phyloP scores from a whole-genome alignment of 2,113 vertebrate genomes.

The Grammomys dolichurus region DNA sequence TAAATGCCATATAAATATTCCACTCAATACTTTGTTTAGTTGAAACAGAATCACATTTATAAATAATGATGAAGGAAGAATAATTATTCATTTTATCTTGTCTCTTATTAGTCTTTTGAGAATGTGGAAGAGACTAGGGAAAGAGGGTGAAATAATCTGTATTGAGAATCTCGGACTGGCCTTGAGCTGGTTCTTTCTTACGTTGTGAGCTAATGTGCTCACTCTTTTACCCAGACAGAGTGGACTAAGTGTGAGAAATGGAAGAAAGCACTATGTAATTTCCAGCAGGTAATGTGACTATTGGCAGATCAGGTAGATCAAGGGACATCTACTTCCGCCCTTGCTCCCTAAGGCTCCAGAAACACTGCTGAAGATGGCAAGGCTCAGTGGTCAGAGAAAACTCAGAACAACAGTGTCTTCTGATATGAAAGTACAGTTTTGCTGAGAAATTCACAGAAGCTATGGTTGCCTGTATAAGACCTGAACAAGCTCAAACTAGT shows the following conservation, averaged over 20 bases:
- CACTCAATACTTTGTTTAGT: constrained; percentile 27
- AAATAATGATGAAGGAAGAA: constrained; percentile 36
- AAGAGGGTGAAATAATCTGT: constrained; percentile 3
- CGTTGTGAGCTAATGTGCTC: not conserved
- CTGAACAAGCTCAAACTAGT: not conserved
- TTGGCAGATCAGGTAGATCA: not conserved
- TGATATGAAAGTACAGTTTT: not conserved
- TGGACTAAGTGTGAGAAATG: not conserved
- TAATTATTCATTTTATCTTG: constrained; percentile 23
- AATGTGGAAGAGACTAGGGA: not conserved
- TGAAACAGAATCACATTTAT: constrained; percentile 27
- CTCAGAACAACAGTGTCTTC: not conserved
- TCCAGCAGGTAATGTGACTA: not conserved
- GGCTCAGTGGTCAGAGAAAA: not conserved
- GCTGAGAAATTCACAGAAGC: not conserved
- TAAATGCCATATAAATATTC: constrained; percentile 36
- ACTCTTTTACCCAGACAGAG: not conserved
- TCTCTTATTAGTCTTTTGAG: constrained; percentile 20
- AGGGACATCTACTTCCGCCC: not conserved
- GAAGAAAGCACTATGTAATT: not conserved
- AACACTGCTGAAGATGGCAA: not conserved
- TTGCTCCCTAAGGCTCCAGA: not conserved
- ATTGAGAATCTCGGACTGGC: not conserved
- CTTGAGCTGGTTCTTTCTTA: not conserved
- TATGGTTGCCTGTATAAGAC: not conserved